Percentiles rank a stretch among this genome's conserved stretches.
Conservation (phyloP, 2,113 vertebrate genomes). For the Ardeotis arabs region DNA sequence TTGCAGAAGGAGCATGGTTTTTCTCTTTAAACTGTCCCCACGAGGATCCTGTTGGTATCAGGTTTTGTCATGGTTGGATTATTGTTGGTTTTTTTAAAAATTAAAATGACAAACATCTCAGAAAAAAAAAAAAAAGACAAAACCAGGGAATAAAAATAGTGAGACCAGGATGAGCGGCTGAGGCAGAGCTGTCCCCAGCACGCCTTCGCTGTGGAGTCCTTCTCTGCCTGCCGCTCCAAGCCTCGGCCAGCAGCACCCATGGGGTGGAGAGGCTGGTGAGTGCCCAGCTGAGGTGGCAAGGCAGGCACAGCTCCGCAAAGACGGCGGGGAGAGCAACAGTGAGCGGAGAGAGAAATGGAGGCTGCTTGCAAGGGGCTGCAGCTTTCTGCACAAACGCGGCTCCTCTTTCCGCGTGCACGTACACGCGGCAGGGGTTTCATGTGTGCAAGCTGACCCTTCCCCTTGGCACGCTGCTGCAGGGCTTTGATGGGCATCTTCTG, state of each 20-base stretch:
- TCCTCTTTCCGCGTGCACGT: background rate
- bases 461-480: background rate
- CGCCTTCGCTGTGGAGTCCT: background rate
- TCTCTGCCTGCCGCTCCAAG: background rate
- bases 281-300: background rate
- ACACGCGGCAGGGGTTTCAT: background rate
- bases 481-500: background rate
- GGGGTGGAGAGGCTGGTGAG: background rate
- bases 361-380: background rate
- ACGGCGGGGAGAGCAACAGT: accelerated
- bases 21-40: slow-evolving; percentile 41
- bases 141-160: background rate
- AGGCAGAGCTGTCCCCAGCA: background rate
- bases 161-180: background rate
- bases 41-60: background rate
- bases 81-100: background rate
- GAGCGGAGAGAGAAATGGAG: background rate
- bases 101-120: background rate
- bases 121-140: background rate
- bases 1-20: slow-evolving; percentile 29
- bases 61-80: background rate
- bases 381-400: background rate
- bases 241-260: background rate
- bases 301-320: background rate
- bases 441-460: background rate